A percentile compares a stretch with the other conserved stretches of the same genome.
Conservation (phyloP, 2,113 vertebrate species). For the Kryptolebias marmoratus region DNA sequence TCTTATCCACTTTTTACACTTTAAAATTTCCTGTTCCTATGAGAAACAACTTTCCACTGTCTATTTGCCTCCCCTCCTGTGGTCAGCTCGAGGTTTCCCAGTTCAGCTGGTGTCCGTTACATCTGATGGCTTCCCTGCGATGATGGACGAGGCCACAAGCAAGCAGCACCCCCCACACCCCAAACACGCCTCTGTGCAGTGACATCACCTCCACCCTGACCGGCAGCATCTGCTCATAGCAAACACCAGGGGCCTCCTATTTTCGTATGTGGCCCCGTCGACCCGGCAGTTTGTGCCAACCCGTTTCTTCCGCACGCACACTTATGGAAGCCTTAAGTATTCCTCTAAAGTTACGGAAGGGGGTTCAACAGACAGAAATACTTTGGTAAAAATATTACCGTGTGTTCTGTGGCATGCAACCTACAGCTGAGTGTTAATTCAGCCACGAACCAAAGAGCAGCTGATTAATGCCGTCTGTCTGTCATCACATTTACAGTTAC, state of each 20-base stretch:
- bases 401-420: constrained; percentile 18
- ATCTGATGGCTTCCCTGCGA: constrained; percentile 61
- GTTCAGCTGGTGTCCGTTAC: constrained; percentile 69
- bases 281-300: constrained; percentile 33
- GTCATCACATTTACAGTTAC: constrained; percentile 43
- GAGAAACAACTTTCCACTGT: background rate
- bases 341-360: background rate
- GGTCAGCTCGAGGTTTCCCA: constrained; percentile 16
- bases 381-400: constrained; percentile 15
- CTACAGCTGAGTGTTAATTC: constrained; percentile 42
- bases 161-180: background rate
- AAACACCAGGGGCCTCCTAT: constrained; percentile 27
- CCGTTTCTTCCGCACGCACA: constrained; percentile 22
- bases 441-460: constrained; percentile 12
- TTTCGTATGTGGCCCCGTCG: constrained; percentile 36
- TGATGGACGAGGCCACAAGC: constrained; percentile 66
- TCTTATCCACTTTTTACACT: background rate
- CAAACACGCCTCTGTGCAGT: constrained; percentile 36
- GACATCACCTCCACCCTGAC: constrained; percentile 54
- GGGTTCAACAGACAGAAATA: constrained; percentile 15
- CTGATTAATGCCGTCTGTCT: constrained; percentile 35
- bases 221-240: constrained; percentile 45
- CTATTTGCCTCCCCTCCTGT: background rate
- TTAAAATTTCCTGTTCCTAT: background rate
- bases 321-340: constrained; percentile 27